Conservation (phyloP, 2,113 vertebrate species). For the Paradoxurus hermaphroditus region DNA sequence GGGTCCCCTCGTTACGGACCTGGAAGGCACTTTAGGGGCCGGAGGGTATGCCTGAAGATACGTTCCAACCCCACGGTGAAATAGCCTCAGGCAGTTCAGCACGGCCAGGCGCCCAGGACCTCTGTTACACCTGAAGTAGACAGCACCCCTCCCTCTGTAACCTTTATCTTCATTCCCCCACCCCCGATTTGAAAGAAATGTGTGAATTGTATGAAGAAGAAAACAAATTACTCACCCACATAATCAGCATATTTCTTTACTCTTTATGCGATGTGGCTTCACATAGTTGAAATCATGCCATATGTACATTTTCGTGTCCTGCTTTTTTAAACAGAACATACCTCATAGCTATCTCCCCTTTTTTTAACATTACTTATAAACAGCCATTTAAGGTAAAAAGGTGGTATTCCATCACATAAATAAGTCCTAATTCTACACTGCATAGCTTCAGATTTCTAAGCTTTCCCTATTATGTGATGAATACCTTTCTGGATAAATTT, state of each 20-base stretch:
- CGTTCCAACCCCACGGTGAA: too few relatives aligned
- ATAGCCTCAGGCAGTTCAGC: rapidly evolving
- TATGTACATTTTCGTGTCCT: background rate
- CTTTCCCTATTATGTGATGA: background rate
- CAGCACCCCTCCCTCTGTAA: background rate
- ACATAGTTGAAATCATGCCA: background rate
- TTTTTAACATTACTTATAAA: background rate
- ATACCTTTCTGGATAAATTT: background rate
- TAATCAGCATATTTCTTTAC: background rate
- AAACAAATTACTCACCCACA: background rate
- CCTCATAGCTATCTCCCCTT: background rate
- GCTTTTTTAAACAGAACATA: background rate
- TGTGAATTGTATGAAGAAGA: background rate
- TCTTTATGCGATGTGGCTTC: background rate
- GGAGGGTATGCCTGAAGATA: background rate
- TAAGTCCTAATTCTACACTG: background rate
- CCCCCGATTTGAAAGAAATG: background rate
- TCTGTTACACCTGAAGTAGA: background rate
- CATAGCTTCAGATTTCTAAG: background rate
- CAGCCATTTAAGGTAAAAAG: background rate
- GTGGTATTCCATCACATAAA: background rate
- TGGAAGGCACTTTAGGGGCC: too few relatives aligned
- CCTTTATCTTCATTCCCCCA: background rate
- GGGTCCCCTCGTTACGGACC: too few relatives aligned
- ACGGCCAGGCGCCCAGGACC: background rate